phyloP scores from a whole-genome alignment of 2,113 vertebrate genomes.

The Bombycilla garrulus region DNA sequence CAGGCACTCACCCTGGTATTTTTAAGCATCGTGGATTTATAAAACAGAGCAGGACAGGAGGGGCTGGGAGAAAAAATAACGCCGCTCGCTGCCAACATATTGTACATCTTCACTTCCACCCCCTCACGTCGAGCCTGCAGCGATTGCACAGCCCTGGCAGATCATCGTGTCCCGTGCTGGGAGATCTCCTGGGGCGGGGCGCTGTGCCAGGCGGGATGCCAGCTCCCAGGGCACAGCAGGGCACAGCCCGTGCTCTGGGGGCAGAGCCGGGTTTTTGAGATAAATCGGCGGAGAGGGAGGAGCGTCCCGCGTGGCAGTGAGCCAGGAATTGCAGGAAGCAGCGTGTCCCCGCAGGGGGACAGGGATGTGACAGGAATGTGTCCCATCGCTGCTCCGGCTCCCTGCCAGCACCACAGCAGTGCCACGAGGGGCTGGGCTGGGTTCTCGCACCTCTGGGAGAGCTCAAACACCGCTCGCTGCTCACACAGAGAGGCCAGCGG shows the following conservation, averaged over 20 bases:
- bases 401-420: too few species aligned
- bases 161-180: not conserved
- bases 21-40: not conserved
- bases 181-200: not conserved
- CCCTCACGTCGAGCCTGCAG: not conserved
- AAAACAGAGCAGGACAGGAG: not conserved
- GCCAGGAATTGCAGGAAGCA: not conserved
- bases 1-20: not conserved
- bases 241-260: not conserved
- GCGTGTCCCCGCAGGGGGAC: not conserved
- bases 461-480: not conserved
- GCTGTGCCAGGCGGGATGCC: not conserved
- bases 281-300: accelerated
- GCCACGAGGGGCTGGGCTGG: not conserved
- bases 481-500: not conserved
- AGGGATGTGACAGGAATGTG: not conserved
- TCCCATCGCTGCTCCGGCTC: too few species aligned
- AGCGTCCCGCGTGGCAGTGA: not conserved
- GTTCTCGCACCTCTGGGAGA: not conserved
- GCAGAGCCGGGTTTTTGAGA: not conserved
- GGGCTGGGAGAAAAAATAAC: not conserved
- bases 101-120: conserved; percentile 48
- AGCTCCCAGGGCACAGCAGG: not conserved
- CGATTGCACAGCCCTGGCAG: not conserved
- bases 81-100: conserved; percentile 4